Base-by-base conservation (phyloP, 2,113 vertebrate genomes). In the Cyprinodon variegatus region DNA sequence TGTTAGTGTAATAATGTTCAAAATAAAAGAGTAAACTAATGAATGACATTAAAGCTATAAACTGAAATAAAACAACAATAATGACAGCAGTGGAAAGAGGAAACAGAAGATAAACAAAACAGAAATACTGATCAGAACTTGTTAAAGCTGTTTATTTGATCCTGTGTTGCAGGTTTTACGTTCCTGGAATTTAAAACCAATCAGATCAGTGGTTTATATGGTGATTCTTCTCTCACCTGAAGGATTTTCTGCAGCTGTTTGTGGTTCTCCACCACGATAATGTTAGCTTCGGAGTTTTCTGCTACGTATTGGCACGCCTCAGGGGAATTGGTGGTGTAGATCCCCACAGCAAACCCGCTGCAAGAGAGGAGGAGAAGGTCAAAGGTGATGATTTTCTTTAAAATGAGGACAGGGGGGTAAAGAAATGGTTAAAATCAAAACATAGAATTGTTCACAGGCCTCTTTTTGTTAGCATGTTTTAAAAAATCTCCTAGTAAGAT, bases 291-390 rank as follows among this genome's bases (percentile, higher is more conserved):
- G 76, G 95, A 95, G 76, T 96, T 95, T 5, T 94, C 90, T 10
- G 96, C 96, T 4, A 96, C 91, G 0, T 96, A 97, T 12, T 94
- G 94, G 63, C 97, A 99, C 0, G 96, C 96, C 0, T 98, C 96
- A 0, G 96, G 84, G 0, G 96, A 97, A 92, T 96, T 99, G 65
- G 97, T 99, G 36, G 96, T 95, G 65, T 99, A 99, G 93, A 99
- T 96, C 2, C 98, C 97, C 45, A 98, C 97, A 7, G 95, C 96
- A 68, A 98, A 92, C 0, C 98, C 97, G 2, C 98, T 98, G 90
- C 22, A 70, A 84, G 14, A 79, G 10, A 73, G 0, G 7, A 41
- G 62, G 14, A 29, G 22, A 68, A 0, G 43, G 20, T 61, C 22
- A 65, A 10, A 76, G 3, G 61, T 8, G 29, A 29, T 29, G 29